Evolutionary conservation across 2,888 invertebrate species (phyloP), one percentile per base, ranked within the genome.

Genomic region (Hermaeophaga mercurialis): DNA sequence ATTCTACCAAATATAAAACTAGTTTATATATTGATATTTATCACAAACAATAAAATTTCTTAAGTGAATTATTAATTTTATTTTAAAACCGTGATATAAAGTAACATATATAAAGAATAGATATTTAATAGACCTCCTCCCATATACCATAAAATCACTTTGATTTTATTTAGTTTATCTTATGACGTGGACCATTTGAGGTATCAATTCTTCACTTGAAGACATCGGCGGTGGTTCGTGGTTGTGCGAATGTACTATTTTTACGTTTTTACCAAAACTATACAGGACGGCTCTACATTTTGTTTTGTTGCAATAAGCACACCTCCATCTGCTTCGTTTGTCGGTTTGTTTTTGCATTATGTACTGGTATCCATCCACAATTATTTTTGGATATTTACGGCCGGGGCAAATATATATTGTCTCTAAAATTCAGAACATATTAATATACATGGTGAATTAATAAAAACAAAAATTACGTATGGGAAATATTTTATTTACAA

Each of bases 261-360:
- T 58, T 6, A 71, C 65, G 1, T 62, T 66, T 57, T 64, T 66
- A 34, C 68, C 67, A 38, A 63, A 62, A 44, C 65, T 66, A 41
- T 63, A 65, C 6, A 70, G 36, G 8, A 61, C 62, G 1, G 67
- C 67, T 36, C 60, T 60, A 44, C 70, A 69, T 55, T 64, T 66
- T 6, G 56, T 56, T 52, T 66, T 69, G 38, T 68, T 64, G 24
- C 58, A 62, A 39, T 57, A 50, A 8, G 59, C 59, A 52, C 70
- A 70, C 36, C 68, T 53, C 70, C 70, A 70, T 62, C 68, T 59
- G 5, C 68, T 67, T 55, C 62, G 64, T 1, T 54, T 61, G n/a
- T 47, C 26, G 5, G 49, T 55, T 36, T 59, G 59, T 18, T 55
- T 64, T 34, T 70, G 66, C 19, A 61, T 59, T 8, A 56, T 56